phyloP scores from a whole-genome alignment of 30 jellyfish, hydroid and myxozoan genomes.

The Catostylus mosaicus region DNA sequence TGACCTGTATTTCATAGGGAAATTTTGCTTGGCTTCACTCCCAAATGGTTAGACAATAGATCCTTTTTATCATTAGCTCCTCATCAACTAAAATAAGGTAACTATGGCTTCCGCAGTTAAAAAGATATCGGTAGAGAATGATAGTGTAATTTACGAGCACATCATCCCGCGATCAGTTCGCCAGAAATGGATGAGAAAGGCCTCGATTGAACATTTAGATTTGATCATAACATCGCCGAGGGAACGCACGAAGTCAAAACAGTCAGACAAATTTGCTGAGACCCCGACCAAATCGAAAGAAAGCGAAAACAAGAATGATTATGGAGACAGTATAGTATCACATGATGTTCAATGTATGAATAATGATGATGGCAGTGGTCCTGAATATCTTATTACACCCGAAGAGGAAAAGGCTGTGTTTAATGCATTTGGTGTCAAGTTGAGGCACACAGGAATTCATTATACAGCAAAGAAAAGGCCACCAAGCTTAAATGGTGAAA shows the following conservation, averaged over 20 bases:
- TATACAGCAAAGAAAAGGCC: neutral
- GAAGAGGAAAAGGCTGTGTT: slow-evolving; percentile 60
- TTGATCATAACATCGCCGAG: slow-evolving; percentile 3
- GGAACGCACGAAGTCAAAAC: neutral
- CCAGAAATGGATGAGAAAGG: slow-evolving; percentile 60
- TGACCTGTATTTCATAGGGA: too few relatives aligned
- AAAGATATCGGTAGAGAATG: slow-evolving; percentile 24
- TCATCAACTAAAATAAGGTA: neutral
- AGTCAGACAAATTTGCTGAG: neutral
- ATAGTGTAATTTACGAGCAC: slow-evolving; percentile 69
- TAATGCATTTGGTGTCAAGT: slow-evolving; percentile 75
- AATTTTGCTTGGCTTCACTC: too few relatives aligned
- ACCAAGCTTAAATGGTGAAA: neutral
- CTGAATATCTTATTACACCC: slow-evolving; percentile 30
- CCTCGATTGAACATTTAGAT: slow-evolving; percentile 39
- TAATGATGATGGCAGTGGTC: neutral
- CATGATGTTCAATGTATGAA: slow-evolving; percentile 38
- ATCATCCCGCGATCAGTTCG: slow-evolving; percentile 72
- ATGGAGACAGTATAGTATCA: slow-evolving; percentile 52
- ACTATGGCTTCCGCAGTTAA: slow-evolving; percentile 49
- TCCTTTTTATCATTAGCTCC: too few relatives aligned
- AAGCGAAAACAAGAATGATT: neutral
- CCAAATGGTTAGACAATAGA: too few relatives aligned
- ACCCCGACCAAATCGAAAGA: neutral
- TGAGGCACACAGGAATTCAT: slow-evolving; percentile 39